Evolutionary conservation across 2,797 vertebrate species (phyloP).

Genomic region (Coendou prehensilis): DNA sequence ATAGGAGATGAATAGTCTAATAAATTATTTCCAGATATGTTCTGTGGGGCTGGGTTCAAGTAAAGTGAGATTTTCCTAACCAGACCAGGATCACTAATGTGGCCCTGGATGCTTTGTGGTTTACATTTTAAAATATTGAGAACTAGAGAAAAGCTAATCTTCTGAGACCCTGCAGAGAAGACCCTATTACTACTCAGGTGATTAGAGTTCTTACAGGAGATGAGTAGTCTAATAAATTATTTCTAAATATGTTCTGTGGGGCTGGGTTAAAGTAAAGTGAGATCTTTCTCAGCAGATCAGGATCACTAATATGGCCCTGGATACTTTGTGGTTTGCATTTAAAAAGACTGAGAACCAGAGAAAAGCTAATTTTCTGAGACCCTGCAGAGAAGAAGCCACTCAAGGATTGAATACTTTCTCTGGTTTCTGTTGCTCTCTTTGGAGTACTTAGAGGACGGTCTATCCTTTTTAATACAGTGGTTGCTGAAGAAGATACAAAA

Average conservation of each 20-base stretch:
- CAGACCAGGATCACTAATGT: neutral
- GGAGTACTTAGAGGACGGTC: neutral
- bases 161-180: neutral
- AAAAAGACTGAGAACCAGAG: neutral
- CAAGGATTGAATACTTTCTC: constrained; percentile 25
- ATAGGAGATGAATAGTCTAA: neutral
- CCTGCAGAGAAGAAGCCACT: neutral
- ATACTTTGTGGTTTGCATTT: constrained; percentile 22
- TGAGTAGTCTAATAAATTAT: neutral
- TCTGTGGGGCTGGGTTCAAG: constrained; percentile 1
- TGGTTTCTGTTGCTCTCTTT: constrained; percentile 44
- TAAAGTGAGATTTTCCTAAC: constrained; percentile 44
- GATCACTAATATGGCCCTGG: neutral
- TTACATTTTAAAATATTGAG: constrained; percentile 6
- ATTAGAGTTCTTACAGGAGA: constrained; percentile 2
- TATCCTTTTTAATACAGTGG: neutral
- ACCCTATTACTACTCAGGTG: neutral
- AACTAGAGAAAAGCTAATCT: constrained; percentile 19
- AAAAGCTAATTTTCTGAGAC: neutral
- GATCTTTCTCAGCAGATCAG: constrained; percentile 36
- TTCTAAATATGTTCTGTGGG: neutral
- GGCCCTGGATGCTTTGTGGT: neutral
- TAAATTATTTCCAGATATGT: neutral
- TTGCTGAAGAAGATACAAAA: constrained; percentile 45
- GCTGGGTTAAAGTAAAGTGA: constrained; percentile 12